Conservation (phyloP, 2,797 vertebrate species). For the Protosalanx chinensis region DNA sequence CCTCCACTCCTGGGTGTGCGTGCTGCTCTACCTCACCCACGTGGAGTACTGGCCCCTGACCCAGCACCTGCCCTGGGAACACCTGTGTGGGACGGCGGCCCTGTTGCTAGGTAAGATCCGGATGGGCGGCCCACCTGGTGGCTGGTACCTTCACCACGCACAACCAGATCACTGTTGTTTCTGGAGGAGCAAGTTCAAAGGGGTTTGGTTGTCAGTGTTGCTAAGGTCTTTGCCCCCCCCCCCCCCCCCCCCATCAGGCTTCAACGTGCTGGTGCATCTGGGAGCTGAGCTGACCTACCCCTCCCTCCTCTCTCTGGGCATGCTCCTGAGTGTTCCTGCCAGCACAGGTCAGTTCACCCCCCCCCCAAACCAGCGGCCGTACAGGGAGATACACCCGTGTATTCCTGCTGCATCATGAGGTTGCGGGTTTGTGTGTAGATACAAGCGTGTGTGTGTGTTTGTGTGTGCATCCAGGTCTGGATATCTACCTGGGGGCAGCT, state of each 20-base stretch:
- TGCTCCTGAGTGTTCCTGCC: slow-evolving; percentile 53
- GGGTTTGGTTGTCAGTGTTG: neutral
- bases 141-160: too few species aligned
- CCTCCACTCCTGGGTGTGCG: slow-evolving; percentile 55
- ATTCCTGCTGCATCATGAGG: neutral
- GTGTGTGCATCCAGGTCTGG: slow-evolving; percentile 37
- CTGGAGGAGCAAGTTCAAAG: neutral
- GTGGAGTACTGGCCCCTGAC: slow-evolving; percentile 53
- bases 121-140: too few species aligned
- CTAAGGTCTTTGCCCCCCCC: neutral
- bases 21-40: slow-evolving; percentile 50
- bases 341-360: slow-evolving; percentile 42
- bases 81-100: slow-evolving; percentile 43
- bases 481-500: slow-evolving; percentile 24
- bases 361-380: too few species aligned
- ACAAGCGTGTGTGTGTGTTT: too few species aligned
- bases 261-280: slow-evolving; percentile 50
- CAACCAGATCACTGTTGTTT: neutral
- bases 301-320: slow-evolving; percentile 47
- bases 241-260: slow-evolving; percentile 33
- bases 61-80: slow-evolving; percentile 48
- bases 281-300: slow-evolving; percentile 49
- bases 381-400: neutral
- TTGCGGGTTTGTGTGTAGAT: neutral
- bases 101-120: slow-evolving; percentile 46